A percentile compares a stretch with the other conserved stretches of the same genome.
phyloP scores from a whole-genome alignment of 2,113 vertebrate genomes.

The Sinocyclocheilus maitianheensis region DNA sequence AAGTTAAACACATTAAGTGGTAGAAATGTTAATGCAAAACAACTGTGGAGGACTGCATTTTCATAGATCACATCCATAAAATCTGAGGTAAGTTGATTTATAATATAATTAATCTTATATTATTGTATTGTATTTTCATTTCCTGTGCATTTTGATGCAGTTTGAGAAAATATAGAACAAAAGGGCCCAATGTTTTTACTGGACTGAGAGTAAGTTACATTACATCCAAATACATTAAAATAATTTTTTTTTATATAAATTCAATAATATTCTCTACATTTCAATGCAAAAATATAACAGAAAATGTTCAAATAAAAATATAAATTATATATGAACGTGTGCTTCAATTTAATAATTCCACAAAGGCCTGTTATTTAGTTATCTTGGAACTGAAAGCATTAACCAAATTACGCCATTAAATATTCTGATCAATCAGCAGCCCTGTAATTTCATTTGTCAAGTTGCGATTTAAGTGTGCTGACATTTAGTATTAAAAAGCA shows the following conservation, averaged over 20 bases:
- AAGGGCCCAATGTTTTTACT: neutral
- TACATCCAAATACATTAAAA: neutral
- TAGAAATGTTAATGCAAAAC: neutral
- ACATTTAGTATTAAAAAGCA: neutral
- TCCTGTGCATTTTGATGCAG: neutral
- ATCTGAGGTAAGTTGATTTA: neutral
- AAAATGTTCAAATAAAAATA: neutral
- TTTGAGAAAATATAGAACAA: neutral
- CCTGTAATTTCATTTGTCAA: neutral
- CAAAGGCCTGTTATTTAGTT: neutral
- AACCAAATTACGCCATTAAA: neutral
- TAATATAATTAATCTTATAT: neutral
- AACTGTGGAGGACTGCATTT: neutral
- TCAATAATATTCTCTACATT: neutral
- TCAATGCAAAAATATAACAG: neutral
- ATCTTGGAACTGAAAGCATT: neutral
- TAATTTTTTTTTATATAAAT: too few relatives aligned
- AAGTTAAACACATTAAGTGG: neutral
- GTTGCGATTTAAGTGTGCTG: neutral
- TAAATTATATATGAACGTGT: neutral
- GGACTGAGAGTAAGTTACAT: neutral
- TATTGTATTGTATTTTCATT: neutral
- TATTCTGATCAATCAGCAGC: neutral
- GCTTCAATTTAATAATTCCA: neutral
- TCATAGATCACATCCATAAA: neutral